phyloP scores from a whole-genome alignment of 2,797 vertebrate species.

The Spinus olivaceus region DNA sequence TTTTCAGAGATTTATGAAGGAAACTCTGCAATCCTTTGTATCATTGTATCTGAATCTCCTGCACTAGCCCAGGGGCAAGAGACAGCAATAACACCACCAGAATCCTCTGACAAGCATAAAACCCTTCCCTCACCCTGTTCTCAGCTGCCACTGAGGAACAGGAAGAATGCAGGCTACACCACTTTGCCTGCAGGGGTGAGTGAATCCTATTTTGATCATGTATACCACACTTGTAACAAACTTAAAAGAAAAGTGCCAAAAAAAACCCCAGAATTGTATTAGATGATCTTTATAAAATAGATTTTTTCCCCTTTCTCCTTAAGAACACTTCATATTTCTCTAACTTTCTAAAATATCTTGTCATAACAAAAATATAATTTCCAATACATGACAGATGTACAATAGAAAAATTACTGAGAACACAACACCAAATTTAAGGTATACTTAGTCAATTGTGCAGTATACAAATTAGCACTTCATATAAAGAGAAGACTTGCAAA shows the following conservation, averaged over 20 bases:
- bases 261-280: not conserved
- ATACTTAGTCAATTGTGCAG: not conserved
- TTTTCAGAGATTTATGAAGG: not conserved
- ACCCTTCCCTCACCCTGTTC: not conserved
- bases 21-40: not conserved
- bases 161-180: not conserved
- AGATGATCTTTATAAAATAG: not conserved
- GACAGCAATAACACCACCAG: not conserved
- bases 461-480: not conserved
- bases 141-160: not conserved
- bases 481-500: not conserved
- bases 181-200: constrained; percentile 18
- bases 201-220: not conserved
- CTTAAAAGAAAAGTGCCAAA: not conserved
- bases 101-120: not conserved
- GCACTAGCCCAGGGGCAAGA: not conserved
- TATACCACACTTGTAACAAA: not conserved
- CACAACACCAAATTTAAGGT: not conserved
- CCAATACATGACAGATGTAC: not conserved
- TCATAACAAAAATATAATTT: not conserved
- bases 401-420: not conserved
- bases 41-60: not conserved
- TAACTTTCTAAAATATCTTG: not conserved
- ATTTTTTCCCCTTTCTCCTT: not conserved
- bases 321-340: not conserved